These are phyloP conservation scores for Sitta europaea DNA, from an alignment of 2,113 vertebrate species.

Conservation along the genomic window DNA sequence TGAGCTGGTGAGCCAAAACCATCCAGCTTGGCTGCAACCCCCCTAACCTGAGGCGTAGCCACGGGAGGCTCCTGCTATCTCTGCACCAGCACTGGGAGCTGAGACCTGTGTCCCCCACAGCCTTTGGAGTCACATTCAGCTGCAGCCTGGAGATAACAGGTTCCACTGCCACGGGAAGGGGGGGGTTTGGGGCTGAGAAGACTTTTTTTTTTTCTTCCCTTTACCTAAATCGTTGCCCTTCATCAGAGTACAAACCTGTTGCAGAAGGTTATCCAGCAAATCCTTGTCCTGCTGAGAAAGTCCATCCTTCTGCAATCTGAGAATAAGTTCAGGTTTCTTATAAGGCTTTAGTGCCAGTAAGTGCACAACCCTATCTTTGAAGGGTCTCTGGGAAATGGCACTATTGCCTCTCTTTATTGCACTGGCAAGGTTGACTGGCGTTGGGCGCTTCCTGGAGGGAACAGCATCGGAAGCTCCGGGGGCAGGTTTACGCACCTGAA, in stretches of 20 bases:
- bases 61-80: neutral
- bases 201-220: neutral
- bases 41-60: accelerated
- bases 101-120: neutral
- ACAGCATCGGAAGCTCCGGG: conserved; percentile 81
- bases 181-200: neutral
- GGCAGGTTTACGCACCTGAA: conserved; percentile 90
- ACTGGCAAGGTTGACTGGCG: conserved; percentile 89
- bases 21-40: neutral
- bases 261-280: conserved; percentile 86
- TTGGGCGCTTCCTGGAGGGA: conserved; percentile 84
- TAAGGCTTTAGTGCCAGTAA: conserved; percentile 96
- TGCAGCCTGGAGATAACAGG: neutral
- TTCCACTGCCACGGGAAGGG: neutral
- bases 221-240: neutral
- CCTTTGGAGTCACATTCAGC: neutral
- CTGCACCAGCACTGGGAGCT: neutral
- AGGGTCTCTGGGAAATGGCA: conserved; percentile 78
- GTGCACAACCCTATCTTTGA: conserved; percentile 90
- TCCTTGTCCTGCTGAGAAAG: conserved; percentile 88
- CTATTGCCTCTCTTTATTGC: conserved; percentile 79
- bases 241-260: conserved; percentile 80
- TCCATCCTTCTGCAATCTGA: conserved; percentile 93
- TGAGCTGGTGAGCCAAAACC: neutral
- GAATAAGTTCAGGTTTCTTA: conserved; percentile 91